Conservation (phyloP, 2,888 invertebrate species). For the Zele albiditarsus region DNA sequence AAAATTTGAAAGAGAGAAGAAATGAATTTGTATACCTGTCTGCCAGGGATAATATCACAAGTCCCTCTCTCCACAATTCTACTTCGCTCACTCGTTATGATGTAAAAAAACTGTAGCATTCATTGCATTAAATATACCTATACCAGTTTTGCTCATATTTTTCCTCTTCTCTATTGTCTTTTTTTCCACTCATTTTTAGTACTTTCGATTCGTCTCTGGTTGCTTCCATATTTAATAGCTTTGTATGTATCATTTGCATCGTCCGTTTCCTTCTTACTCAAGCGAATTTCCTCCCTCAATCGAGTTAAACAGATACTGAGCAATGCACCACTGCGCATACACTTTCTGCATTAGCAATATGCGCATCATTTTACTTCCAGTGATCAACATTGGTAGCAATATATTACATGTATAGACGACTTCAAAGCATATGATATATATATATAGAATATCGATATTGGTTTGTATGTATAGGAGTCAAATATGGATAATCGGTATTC, state of each 20-base stretch:
- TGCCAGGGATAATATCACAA: background rate
- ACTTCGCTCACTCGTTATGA: background rate
- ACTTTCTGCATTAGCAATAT: background rate
- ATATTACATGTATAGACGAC: background rate
- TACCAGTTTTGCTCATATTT: background rate
- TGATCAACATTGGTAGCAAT: background rate
- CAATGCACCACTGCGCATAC: background rate
- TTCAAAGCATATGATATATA: background rate
- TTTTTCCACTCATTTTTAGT: background rate
- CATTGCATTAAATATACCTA: no score
- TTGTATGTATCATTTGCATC: background rate
- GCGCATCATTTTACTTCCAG: background rate
- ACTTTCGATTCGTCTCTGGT: background rate
- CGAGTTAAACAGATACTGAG: background rate
- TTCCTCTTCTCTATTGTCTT: background rate
- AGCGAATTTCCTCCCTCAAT: constrained; percentile 3
- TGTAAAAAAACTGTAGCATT: background rate
- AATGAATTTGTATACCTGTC: background rate
- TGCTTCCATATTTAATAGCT: background rate
- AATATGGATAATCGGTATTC: background rate
- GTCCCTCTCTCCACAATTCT: background rate
- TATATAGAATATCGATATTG: background rate
- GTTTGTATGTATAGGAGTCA: background rate
- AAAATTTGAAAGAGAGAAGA: background rate
- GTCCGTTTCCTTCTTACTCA: background rate